These are phyloP conservation scores for Ophthalmolycus amberensis DNA, from an alignment of 2,113 vertebrate genomes.

Conservation along the genomic window DNA sequence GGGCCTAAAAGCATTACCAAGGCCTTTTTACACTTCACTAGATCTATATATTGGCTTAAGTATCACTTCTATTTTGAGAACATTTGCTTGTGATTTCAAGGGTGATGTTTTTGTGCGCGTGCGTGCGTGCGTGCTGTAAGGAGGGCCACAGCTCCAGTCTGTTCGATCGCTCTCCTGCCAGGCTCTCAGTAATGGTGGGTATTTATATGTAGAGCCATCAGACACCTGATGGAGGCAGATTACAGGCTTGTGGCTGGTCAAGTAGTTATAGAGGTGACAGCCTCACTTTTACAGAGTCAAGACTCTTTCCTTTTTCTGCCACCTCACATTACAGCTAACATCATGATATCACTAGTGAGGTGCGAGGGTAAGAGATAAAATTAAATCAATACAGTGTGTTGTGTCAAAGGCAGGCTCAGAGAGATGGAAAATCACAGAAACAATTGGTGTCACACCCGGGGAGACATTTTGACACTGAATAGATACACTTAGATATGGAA, in stretches of 20 bases:
- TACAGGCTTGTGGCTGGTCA: constrained; percentile 53
- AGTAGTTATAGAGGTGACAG: constrained; percentile 54
- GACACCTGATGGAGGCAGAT: constrained; percentile 73
- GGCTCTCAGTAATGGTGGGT: constrained; percentile 61
- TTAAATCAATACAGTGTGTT: constrained; percentile 3
- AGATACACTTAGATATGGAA: neutral
- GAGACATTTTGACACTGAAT: neutral
- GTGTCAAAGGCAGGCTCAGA: neutral
- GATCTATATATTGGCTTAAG: constrained; percentile 68
- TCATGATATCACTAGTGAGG: constrained; percentile 32
- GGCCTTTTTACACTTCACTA: constrained; percentile 56
- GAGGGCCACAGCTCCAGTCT: neutral
- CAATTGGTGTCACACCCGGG: neutral
- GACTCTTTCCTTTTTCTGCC: constrained; percentile 47
- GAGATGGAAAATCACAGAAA: neutral
- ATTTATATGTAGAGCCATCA: constrained; percentile 69
- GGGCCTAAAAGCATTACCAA: constrained; percentile 61
- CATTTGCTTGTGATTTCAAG: constrained; percentile 55
- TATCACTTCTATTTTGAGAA: constrained; percentile 64
- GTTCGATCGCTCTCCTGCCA: constrained; percentile 42
- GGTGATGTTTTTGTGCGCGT: constrained; percentile 25
- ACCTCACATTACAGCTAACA: constrained; percentile 48
- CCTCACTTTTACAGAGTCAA: constrained; percentile 55
- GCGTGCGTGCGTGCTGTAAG: neutral
- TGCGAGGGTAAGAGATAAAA: constrained; percentile 18